Base-by-base conservation (phyloP, 2,888 invertebrate genomes). In the Notocelia uddmanniana region DNA sequence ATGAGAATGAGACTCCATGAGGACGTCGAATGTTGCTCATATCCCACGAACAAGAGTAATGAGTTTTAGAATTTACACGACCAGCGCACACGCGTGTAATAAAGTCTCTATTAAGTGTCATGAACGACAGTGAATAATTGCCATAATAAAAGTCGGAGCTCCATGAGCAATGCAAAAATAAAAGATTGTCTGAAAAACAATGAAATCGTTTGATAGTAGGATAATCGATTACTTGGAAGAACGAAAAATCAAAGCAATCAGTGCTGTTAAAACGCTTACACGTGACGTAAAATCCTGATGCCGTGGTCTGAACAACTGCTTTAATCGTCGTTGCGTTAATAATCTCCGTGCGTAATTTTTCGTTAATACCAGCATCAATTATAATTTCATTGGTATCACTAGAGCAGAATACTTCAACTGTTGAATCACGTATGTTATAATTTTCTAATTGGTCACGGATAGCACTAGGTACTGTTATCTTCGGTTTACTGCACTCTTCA, bases 31-130 rank as follows among this genome's bases (percentile, higher is more conserved):
- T 15, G 26, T 26, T 9, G n/a, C n/a, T n/a, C 13, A 55, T 5
- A 5, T 55, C 55, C 55, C 55, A 55, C 8, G n/a, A 5, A 31
- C 31, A 55, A 0, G 55, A 55, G 15, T 54, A 54, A 54, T 54
- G 26, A 0, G 13, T 21, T 26, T 15, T 26, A 2, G 9, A 26
- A 26, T 13, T 1, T 26, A 54, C 15, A 6, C 10, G 3, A 15
- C 26, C 26, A 11, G 15, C 13, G 11, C 54, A 54, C 3, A 26
- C 5, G 2, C 26, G 5, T 5, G 5, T 26, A 5, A 23, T 54
- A 10, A 23, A 1, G 13, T 5, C 23, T 15, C 15, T 15, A 0
- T 54, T 9, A 6, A 23, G 8, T 8, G 31, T n/a, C 10, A 3
- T 21, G 13, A 26, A 54, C 15, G 54, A 15, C 15, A 55, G 15